Percentiles rank a stretch among this genome's conserved stretches.
Evolutionary conservation across 2,113 vertebrate species (phyloP).

Genomic region (Gymnorhina tibicen): DNA sequence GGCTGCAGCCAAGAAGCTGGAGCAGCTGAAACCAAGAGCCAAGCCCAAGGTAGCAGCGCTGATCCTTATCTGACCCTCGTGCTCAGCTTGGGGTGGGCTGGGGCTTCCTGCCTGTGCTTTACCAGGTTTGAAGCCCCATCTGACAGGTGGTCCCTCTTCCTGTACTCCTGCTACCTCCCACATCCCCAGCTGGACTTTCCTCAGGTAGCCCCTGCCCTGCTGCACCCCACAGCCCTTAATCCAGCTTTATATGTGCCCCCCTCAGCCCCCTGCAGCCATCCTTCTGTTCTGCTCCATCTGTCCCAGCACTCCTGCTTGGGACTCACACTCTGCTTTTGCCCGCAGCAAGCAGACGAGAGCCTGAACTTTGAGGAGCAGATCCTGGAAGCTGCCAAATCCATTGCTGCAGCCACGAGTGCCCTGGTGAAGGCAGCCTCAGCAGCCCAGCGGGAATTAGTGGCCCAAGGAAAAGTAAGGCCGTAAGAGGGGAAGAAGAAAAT

Average conservation of each 20-base stretch:
- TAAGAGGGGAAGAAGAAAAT: neutral
- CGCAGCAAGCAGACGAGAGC: constrained; percentile 94
- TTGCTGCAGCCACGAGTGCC: constrained; percentile 95
- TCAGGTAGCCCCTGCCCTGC: rapidly evolving
- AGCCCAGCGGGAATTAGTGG: constrained; percentile 93
- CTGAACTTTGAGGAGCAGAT: constrained; percentile 99
- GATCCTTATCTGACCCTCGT: neutral
- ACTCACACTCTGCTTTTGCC: neutral
- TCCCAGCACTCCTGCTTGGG: neutral
- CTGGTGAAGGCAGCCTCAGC: constrained; percentile 96
- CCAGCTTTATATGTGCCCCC: neutral
- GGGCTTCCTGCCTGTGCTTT: neutral
- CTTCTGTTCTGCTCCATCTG: neutral
- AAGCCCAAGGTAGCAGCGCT: constrained; percentile 87
- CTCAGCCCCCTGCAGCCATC: neutral
- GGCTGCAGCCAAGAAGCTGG: constrained; percentile 97
- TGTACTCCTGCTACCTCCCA: neutral
- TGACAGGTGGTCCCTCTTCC: neutral
- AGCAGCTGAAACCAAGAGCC: constrained; percentile 94
- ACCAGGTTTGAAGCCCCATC: neutral
- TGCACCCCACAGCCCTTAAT: neutral
- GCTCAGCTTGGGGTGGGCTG: neutral
- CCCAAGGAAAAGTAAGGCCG: constrained; percentile 89
- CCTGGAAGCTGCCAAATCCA: constrained; percentile 96
- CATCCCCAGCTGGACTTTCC: neutral